These are phyloP conservation scores for Donacobius atricapilla DNA, from an alignment of 2,113 vertebrate species.

Conservation along the genomic window DNA sequence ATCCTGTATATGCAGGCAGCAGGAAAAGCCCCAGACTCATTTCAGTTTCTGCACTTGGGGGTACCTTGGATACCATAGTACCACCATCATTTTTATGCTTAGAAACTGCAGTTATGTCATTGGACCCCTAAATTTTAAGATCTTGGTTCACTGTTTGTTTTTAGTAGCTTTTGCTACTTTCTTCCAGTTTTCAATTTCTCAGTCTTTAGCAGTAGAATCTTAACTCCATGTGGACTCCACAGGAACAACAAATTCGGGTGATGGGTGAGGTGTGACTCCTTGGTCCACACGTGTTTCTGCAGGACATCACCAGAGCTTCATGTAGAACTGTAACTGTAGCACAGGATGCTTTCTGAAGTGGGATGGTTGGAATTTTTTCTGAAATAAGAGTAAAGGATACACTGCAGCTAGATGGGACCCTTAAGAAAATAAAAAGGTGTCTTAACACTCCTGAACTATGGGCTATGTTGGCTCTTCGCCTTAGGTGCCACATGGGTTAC, in stretches of 20 bases:
- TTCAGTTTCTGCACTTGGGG: not conserved
- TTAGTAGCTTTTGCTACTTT: not conserved
- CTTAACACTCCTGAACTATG: not conserved
- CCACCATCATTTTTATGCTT: not conserved
- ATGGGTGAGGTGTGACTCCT: not conserved
- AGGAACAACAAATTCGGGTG: not conserved
- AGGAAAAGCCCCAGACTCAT: not conserved
- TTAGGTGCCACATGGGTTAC: not conserved
- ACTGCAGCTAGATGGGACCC: not conserved
- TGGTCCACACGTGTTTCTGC: not conserved
- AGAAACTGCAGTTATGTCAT: not conserved
- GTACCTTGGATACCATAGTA: not conserved
- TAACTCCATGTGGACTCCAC: not conserved
- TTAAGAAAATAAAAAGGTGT: not conserved
- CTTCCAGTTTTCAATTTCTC: not conserved
- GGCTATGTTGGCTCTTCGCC: not conserved
- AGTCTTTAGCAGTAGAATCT: not conserved
- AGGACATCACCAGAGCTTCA: not conserved
- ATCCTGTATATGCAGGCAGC: not conserved
- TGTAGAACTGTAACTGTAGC: not conserved
- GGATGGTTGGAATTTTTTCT: not conserved
- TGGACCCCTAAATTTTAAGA: not conserved
- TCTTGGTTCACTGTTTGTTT: not conserved
- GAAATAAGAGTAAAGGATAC: not conserved
- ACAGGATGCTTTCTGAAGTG: not conserved